These are phyloP conservation scores for Synanthedon formicaeformis DNA, from an alignment of 2,888 invertebrate species.

Conservation along the genomic window DNA sequence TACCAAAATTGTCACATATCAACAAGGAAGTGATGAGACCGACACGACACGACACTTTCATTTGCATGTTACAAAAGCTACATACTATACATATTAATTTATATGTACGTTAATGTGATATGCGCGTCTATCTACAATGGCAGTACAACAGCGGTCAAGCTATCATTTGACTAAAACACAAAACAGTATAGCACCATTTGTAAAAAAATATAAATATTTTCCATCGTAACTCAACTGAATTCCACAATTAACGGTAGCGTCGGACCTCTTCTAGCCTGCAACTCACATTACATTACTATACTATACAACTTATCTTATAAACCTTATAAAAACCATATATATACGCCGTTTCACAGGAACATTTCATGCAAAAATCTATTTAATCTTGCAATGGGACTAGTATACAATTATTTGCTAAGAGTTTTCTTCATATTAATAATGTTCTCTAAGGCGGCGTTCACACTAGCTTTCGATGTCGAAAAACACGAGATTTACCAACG, in stretches of 20 bases:
- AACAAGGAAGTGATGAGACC: constrained; percentile 27
- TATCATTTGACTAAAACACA: constrained; percentile 58
- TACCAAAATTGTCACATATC: constrained; percentile 56
- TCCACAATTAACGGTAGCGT: background rate
- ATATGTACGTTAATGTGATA: constrained; percentile 27
- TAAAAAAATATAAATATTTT: constrained; percentile 54
- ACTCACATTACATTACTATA: constrained; percentile 22
- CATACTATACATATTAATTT: constrained; percentile 11
- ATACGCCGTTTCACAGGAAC: constrained; percentile 65
- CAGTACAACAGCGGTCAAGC: constrained; percentile 50
- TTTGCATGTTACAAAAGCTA: constrained; percentile 54
- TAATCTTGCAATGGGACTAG: constrained; percentile 68
- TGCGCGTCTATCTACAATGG: constrained; percentile 33
- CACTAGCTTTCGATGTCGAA: constrained; percentile 58
- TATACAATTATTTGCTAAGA: constrained; percentile 20
- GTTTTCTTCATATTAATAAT: background rate
- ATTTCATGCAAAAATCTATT: constrained; percentile 61
- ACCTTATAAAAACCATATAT: constrained; percentile 48
- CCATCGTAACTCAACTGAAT: constrained; percentile 28
- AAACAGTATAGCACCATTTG: constrained; percentile 65
- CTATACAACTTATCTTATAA: constrained; percentile 26
- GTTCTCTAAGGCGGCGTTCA: constrained; percentile 50
- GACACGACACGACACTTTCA: constrained; percentile 6
- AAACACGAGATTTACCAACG: constrained; percentile 49
- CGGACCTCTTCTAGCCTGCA: constrained; percentile 21